Evolutionary conservation across 2,113 vertebrate species (phyloP).

Genomic region (Corydoras maculifer): DNA sequence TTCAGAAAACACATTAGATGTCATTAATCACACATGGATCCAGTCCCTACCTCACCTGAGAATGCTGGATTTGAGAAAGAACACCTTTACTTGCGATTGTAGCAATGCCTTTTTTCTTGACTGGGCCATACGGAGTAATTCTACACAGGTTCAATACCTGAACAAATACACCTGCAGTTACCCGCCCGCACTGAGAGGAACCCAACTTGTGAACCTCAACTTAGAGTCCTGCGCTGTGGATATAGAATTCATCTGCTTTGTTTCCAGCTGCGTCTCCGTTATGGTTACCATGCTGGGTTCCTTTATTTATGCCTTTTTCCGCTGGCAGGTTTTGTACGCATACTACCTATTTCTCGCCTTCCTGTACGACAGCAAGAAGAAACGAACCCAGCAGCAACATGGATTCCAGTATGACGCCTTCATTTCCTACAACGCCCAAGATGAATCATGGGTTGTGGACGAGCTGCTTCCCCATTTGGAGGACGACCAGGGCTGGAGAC

Average conservation of each 20-base stretch:
- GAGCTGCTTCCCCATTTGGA: constrained; percentile 65
- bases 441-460: constrained; percentile 63
- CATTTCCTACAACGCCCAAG: constrained; percentile 63
- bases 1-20: constrained; percentile 48
- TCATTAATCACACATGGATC: constrained; percentile 41
- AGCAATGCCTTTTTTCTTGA: constrained; percentile 55
- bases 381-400: neutral
- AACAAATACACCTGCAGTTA: constrained; percentile 61
- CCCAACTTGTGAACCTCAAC: constrained; percentile 50
- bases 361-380: constrained; percentile 51
- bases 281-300: constrained; percentile 46
- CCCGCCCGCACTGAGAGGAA: constrained; percentile 44
- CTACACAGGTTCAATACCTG: constrained; percentile 60
- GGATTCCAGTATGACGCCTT: constrained; percentile 64
- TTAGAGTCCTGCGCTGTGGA: constrained; percentile 36
- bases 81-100: constrained; percentile 63
- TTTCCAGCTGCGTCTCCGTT: constrained; percentile 38
- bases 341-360: constrained; percentile 63
- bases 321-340: constrained; percentile 56
- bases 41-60: constrained; percentile 47
- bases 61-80: constrained; percentile 57
- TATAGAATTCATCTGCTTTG: constrained; percentile 47
- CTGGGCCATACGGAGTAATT: constrained; percentile 43
- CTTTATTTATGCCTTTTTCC: constrained; percentile 56
- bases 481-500: constrained; percentile 60